These are phyloP conservation scores for Macaca nemestrina DNA, from an alignment of 2,113 vertebrate genomes.

Conservation along the genomic window DNA sequence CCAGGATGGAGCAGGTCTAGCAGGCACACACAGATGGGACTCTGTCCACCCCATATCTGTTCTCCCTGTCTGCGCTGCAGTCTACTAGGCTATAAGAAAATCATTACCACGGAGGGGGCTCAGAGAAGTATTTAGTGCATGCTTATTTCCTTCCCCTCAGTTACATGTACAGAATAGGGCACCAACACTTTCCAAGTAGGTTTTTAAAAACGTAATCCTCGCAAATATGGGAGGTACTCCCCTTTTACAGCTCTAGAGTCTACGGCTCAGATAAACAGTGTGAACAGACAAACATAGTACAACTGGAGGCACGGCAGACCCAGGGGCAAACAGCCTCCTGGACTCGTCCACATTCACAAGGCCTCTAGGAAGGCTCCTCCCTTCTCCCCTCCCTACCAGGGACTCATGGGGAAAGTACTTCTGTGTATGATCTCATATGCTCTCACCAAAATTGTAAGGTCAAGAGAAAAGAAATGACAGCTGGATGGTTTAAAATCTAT, in stretches of 20 bases:
- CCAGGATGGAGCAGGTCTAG: background rate
- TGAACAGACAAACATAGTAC: background rate
- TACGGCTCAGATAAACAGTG: background rate
- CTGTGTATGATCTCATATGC: background rate
- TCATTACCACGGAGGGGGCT: no score
- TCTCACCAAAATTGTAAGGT: background rate
- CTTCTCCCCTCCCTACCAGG: background rate
- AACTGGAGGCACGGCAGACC: no score
- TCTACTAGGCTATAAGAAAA: background rate
- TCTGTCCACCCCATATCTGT: no score
- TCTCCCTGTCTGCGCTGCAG: background rate
- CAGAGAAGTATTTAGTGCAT: background rate
- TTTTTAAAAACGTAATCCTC: background rate
- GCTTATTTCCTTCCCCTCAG: background rate
- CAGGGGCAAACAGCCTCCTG: fast-evolving
- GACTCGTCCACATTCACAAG: background rate
- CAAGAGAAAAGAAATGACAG: background rate
- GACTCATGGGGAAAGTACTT: background rate
- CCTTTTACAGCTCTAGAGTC: background rate
- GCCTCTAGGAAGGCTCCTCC: background rate
- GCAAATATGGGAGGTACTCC: background rate
- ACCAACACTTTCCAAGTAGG: no score
- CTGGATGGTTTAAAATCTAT: background rate
- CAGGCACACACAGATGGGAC: no score
- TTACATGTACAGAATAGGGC: no score